These are phyloP conservation scores for Micropterix aruncella DNA, from an alignment of 2,888 invertebrate genomes.

Conservation along the genomic window DNA sequence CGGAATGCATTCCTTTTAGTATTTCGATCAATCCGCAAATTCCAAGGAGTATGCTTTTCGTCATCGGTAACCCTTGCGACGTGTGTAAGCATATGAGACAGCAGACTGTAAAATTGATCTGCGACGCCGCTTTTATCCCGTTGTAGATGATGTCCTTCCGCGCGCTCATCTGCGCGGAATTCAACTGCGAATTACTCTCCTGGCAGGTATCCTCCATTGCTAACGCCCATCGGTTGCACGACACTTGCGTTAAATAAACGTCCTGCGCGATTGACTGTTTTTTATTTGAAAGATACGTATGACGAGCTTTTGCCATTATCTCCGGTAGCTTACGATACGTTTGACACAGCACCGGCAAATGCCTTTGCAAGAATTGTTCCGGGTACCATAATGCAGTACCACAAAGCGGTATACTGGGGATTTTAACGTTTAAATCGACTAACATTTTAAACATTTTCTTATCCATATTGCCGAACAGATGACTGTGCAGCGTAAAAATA, in stretches of 20 bases:
- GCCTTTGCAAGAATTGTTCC: constrained; percentile 59
- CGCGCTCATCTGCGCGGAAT: constrained; percentile 29
- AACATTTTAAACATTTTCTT: constrained; percentile 60
- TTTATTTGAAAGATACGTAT: constrained; percentile 39
- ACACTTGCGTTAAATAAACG: constrained; percentile 28
- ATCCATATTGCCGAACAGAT: constrained; percentile 64
- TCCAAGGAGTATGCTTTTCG: constrained; percentile 56
- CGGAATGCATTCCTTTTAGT: constrained; percentile 60
- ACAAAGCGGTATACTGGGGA: constrained; percentile 62
- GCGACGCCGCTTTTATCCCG: constrained; percentile 56
- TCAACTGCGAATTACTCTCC: constrained; percentile 23
- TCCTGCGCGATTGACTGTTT: constrained; percentile 48
- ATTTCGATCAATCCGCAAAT: constrained; percentile 73
- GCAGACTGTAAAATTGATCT: constrained; percentile 42
- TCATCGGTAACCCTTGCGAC: constrained; percentile 59
- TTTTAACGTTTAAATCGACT: constrained; percentile 65
- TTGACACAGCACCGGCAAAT: constrained; percentile 42
- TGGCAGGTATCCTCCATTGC: constrained; percentile 27
- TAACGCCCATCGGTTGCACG: constrained; percentile 26
- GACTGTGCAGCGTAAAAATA: constrained; percentile 50
- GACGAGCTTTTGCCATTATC: constrained; percentile 34
- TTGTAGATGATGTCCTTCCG: constrained; percentile 28
- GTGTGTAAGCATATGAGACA: constrained; percentile 54
- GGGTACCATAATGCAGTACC: constrained; percentile 81
- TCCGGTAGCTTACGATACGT: constrained; percentile 31